A percentile compares a stretch with the other conserved stretches of the same genome.
Conservation (phyloP, 2,113 vertebrate genomes). For the Syngnathus typhle region DNA sequence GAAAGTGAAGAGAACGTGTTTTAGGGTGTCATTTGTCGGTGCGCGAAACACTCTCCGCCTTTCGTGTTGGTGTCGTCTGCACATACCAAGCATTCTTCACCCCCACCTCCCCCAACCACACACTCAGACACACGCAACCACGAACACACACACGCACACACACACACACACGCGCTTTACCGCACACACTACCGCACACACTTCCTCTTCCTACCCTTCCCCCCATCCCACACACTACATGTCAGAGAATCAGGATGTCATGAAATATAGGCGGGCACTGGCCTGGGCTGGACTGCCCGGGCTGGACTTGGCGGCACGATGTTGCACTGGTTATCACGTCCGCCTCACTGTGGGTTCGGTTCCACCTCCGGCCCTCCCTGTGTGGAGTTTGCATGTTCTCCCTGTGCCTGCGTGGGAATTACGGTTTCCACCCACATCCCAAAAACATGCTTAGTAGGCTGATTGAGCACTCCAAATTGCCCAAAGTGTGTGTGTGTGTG, state of each 20-base stretch:
- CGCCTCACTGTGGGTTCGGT: too few species aligned
- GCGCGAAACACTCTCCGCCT: slow-evolving; percentile 29
- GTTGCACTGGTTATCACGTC: too few species aligned
- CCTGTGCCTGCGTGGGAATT: too few species aligned
- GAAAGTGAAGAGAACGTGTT: neutral
- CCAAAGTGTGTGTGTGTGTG: too few species aligned
- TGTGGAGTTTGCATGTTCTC: too few species aligned
- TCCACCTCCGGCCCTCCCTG: too few species aligned
- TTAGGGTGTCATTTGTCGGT: slow-evolving; percentile 3
- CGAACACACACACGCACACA: slow-evolving; percentile 29
- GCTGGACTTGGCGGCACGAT: too few species aligned
- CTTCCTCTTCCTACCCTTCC: slow-evolving; percentile 68
- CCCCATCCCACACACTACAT: slow-evolving; percentile 58
- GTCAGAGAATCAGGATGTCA: slow-evolving; percentile 66
- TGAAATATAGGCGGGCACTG: slow-evolving; percentile 59
- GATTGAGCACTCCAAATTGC: too few species aligned
- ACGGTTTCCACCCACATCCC: too few species aligned
- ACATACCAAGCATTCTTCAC: slow-evolving; percentile 78
- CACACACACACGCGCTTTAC: neutral
- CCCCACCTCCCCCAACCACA: slow-evolving; percentile 65
- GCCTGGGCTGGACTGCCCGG: slow-evolving; percentile 29
- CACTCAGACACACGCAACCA: slow-evolving; percentile 29
- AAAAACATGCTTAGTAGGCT: too few species aligned
- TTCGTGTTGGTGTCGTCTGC: slow-evolving; percentile 57
- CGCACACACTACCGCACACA: slow-evolving; percentile 29